Conservation (phyloP, 1,140 invertebrate species). For the Drosophila ohnishii region DNA sequence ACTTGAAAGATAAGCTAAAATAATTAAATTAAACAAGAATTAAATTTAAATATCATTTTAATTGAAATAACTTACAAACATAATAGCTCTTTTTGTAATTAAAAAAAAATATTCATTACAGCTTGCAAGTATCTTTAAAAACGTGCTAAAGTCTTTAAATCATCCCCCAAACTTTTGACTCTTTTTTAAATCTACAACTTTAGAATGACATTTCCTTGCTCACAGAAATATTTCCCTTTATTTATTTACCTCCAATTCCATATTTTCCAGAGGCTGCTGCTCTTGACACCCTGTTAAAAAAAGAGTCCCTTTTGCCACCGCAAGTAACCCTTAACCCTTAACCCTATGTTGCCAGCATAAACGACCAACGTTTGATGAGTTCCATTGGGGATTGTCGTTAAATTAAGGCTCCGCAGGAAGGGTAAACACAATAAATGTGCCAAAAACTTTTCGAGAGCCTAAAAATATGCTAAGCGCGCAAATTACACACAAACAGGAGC, state of each 20-base stretch:
- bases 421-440: conserved; percentile 53
- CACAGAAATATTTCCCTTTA: not conserved
- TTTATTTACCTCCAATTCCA: not conserved
- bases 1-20: not conserved
- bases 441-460: conserved; percentile 37
- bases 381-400: conserved; percentile 47
- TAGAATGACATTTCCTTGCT: not conserved
- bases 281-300: conserved; percentile 4
- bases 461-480: conserved; percentile 70
- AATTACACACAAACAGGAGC: conserved; percentile 46
- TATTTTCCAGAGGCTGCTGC: not conserved
- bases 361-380: conserved; percentile 53
- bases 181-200: not conserved
- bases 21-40: not conserved
- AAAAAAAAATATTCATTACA: no score
- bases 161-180: not conserved
- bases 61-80: no score
- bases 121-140: no score
- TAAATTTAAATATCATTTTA: no score
- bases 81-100: no score
- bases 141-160: not conserved
- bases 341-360: conserved; percentile 49
- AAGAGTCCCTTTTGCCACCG: not conserved
- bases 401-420: conserved; percentile 6
- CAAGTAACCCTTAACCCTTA: conserved; percentile 31